Evolutionary conservation across 2,888 invertebrate species (phyloP), one percentile per base, ranked within the genome.

Genomic region (Calliphora vomitoria): DNA sequence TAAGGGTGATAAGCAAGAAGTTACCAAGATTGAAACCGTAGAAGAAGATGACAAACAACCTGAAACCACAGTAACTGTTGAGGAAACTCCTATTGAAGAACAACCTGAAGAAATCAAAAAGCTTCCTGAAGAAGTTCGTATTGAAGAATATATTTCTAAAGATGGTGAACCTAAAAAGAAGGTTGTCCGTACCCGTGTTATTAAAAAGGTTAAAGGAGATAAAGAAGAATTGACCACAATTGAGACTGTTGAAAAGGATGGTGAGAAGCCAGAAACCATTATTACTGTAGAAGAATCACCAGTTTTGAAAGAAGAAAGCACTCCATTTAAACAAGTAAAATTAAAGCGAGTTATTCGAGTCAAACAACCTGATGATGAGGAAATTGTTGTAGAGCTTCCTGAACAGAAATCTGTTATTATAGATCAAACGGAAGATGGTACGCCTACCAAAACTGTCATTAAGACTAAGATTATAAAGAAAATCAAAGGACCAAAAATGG

Each of bases 401-500:
- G 93, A 93, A 84, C 90, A 92, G 68, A 93, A 92, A 82, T 92
- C 91, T 15, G 89, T 93, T 25, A 91, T 94, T 50, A 89, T 94
- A 15, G 91, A 92, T 4, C 93, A 94, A 91, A 94, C 91, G 85
- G 82, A 94, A 87, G 91, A 94, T 91, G 92, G 94, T 81, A 91
- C 91, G 86, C 93, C 91, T 8, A 93, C 91, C 1, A 92, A 92
- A 53, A 93, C 93, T 8, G 92, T 93, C 44, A 92, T 94, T 3
- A 94, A 93, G 85, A 94, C 94, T 15, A 93, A 94, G 81, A 91
- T 94, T 2, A 94, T 95, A n/a, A 94, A 94, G 88, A 94, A 94
- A 89, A 91, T 93, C 3, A 90, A 93, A 64, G 94, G 93, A 0
- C 89, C 90, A 1, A 92, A 94, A 87, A 92, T 93, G 91, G 93